These are phyloP conservation scores for Drosophila lacertosa DNA, from an alignment of 1,140 invertebrate species.

Conservation along the genomic window DNA sequence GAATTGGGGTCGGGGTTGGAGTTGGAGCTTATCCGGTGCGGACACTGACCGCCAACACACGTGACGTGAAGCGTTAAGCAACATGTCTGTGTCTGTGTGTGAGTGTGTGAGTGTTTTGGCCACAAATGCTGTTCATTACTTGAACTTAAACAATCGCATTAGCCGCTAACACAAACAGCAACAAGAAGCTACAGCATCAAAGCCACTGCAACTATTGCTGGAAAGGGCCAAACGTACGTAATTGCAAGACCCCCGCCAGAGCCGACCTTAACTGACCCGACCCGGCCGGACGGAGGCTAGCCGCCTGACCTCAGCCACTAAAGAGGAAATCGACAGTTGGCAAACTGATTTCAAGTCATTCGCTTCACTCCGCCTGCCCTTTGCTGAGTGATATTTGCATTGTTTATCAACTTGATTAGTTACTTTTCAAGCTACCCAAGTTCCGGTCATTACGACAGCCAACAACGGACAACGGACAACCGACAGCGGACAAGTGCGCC, in stretches of 20 bases:
- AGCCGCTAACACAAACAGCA: constrained; percentile 46
- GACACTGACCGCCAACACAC: constrained; percentile 30
- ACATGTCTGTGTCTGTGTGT: constrained; percentile 12
- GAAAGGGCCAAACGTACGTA: constrained; percentile 11
- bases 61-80: constrained; percentile 52
- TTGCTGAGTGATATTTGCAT: constrained; percentile 23
- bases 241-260: constrained; percentile 7
- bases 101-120: constrained; percentile 10
- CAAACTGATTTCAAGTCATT: constrained; percentile 7
- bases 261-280: background rate
- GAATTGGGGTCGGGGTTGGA: background rate
- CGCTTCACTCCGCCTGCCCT: background rate
- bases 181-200: constrained; percentile 26
- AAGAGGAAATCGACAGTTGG: background rate
- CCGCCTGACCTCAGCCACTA: background rate
- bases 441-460: constrained; percentile 15
- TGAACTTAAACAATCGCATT: constrained; percentile 65
- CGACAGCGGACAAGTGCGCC: constrained; percentile 6
- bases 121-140: constrained; percentile 49
- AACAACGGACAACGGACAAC: constrained; percentile 11
- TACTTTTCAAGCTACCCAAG: constrained; percentile 20
- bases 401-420: constrained; percentile 48
- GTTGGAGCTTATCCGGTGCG: background rate
- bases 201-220: constrained; percentile 10
- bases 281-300: background rate